A percentile compares a stretch with the other conserved stretches of the same genome.
Conservation (phyloP, 2,797 vertebrate species). For the Pelochelys cantorii region DNA sequence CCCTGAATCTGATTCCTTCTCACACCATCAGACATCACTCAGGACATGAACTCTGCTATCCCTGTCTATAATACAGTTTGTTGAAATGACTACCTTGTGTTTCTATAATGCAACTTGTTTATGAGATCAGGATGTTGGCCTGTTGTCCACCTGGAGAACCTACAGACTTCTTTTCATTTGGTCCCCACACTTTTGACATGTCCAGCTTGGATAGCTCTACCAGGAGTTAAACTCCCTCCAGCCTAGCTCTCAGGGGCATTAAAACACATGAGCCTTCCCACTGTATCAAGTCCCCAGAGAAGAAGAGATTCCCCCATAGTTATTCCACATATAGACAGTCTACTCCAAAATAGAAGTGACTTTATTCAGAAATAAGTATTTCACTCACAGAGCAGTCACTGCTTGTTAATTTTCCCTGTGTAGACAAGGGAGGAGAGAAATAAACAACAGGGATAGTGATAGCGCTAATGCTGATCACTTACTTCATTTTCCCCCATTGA, state of each 20-base stretch:
- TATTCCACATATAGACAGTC: background rate
- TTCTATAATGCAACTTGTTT: background rate
- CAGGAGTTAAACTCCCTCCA: background rate
- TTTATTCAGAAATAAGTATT: background rate
- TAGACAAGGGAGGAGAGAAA: background rate
- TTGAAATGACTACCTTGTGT: background rate
- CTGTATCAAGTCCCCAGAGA: background rate
- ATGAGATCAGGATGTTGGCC: background rate
- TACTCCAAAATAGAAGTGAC: background rate
- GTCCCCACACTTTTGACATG: background rate
- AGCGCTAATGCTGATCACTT: background rate
- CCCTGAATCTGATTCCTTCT: background rate
- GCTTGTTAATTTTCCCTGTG: background rate
- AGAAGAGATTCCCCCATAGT: background rate
- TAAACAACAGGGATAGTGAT: background rate
- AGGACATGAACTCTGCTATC: background rate
- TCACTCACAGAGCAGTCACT: background rate
- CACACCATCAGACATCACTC: background rate
- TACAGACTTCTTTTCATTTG: background rate
- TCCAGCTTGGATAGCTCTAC: background rate
- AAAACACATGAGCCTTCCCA: background rate
- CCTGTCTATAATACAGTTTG: background rate
- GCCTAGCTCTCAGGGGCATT: background rate
- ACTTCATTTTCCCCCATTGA: background rate
- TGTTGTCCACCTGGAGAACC: background rate